Evolutionary conservation across 2,888 invertebrate genomes (phyloP), one percentile per base, ranked within the genome.

Genomic region (Lithophane semibrunnea): DNA sequence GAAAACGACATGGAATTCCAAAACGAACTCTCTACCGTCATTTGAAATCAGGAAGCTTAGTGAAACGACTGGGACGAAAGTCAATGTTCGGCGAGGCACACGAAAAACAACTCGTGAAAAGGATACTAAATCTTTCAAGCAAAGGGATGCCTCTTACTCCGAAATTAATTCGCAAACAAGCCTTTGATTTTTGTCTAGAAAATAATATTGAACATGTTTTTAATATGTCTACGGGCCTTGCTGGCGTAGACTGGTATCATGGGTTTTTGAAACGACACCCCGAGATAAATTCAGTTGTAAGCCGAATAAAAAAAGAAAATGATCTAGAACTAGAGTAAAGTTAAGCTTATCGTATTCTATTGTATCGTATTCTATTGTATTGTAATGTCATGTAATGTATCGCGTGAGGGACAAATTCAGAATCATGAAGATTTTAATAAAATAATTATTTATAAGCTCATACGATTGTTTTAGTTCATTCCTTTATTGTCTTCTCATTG

Each of bases 101-200:
- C 29, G 71, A 75, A 54, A 54, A 75, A 24, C 0, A 47, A 56
- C 63, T 75, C 1, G 29, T 73, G 10, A 10, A 75, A 47, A 63
- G 54, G 10, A 16, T 75, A 47, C 29, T 24, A 16, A 47, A 47
- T 9, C 29, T 64, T 37, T 56, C 37, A 13, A 61, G 44, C 0
- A 47, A n/a, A 10, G 75, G 63, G 5, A 24, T 64, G 37, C 1
- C 10, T 21, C 18, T 75, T 0, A 75, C 54, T 1, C 4, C 73
- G 18, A 75, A 63, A 54, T 47, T 73, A 4, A 54, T 73, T 75
- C 61, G 75, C 12, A 73, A 44, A 63, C n/a, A 75, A 16, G 75
- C 75, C 13, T 75, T 75, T 47, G 44, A 75, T 2, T 65, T 74
- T 42, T 65, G 74, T 49, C 0, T 52, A 29, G 65, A 76, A 58